Evolutionary conservation across 2,797 vertebrate species (phyloP).

Genomic region (Leuciscus waleckii): DNA sequence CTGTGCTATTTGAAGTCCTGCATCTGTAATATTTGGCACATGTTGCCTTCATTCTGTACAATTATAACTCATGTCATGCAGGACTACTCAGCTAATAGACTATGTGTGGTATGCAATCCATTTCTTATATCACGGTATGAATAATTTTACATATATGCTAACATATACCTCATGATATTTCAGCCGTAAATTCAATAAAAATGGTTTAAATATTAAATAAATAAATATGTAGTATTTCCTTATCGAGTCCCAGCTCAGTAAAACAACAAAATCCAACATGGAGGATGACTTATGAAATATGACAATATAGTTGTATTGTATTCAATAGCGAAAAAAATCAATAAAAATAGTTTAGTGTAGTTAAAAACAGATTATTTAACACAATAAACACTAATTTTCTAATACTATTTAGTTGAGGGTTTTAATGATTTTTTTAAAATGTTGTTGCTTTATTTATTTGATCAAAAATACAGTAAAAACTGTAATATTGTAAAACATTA

Average conservation of each 20-base stretch:
- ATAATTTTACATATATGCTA: background rate
- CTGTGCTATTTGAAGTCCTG: background rate
- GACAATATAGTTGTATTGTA: background rate
- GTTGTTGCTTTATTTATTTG: no score
- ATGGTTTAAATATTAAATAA: background rate
- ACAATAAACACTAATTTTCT: background rate
- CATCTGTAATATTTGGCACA: constrained; percentile 33
- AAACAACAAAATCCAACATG: background rate
- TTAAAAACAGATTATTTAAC: constrained; percentile 10
- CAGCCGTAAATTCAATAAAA: background rate
- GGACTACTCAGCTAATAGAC: background rate
- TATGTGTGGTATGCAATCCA: background rate
- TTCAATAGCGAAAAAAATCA: background rate
- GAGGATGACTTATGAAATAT: background rate
- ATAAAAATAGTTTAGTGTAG: background rate
- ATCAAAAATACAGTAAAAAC: no score
- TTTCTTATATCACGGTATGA: background rate
- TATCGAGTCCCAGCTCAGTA: background rate
- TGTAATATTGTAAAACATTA: no score
- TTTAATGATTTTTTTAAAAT: no score
- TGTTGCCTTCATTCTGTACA: constrained; percentile 12
- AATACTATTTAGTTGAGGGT: background rate
- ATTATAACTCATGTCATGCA: constrained; percentile 13
- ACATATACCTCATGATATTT: background rate
- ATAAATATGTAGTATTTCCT: background rate